Evolutionary conservation across 2,888 invertebrate species (phyloP).

Genomic region (Tetheella fluctuosa): DNA sequence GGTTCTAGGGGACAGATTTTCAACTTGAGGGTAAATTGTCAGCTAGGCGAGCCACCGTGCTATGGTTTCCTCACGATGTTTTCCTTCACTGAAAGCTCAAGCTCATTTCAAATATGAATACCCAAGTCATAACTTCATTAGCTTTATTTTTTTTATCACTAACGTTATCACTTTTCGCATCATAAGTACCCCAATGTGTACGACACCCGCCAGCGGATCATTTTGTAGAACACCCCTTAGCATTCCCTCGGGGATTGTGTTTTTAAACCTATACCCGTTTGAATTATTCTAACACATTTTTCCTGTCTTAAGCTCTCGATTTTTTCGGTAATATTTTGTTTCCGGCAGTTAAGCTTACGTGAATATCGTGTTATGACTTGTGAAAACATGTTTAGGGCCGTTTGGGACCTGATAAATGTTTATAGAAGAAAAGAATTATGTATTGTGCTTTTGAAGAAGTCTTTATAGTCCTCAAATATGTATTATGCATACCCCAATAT

Average conservation of each 20-base stretch:
- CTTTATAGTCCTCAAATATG: not conserved
- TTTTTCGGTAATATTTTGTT: conserved; percentile 15
- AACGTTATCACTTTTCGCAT: too few species aligned
- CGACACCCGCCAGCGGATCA: not conserved
- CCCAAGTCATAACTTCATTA: too few species aligned
- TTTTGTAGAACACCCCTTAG: conserved; percentile 3
- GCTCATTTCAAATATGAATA: too few species aligned
- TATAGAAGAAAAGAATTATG: not conserved
- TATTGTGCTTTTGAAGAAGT: not conserved
- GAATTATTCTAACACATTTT: conserved; percentile 40
- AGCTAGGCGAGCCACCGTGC: too few species aligned
- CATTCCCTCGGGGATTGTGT: conserved; percentile 4
- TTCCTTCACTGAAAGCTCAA: too few species aligned
- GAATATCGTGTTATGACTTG: conserved; percentile 6
- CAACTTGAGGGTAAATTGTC: too few species aligned
- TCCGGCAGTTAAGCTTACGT: conserved; percentile 1
- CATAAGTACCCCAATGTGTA: not conserved
- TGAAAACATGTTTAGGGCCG: not conserved
- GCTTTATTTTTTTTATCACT: too few species aligned
- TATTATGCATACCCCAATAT: too few species aligned
- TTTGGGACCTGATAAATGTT: not conserved
- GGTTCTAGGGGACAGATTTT: too few species aligned
- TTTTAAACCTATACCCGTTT: conserved; percentile 20
- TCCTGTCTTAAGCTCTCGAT: conserved; percentile 40
- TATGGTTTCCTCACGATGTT: too few species aligned